Percentiles rank a stretch among this genome's conserved stretches.
Conservation (phyloP, 2,113 vertebrate species). For the Chloropsis cyanopogon region DNA sequence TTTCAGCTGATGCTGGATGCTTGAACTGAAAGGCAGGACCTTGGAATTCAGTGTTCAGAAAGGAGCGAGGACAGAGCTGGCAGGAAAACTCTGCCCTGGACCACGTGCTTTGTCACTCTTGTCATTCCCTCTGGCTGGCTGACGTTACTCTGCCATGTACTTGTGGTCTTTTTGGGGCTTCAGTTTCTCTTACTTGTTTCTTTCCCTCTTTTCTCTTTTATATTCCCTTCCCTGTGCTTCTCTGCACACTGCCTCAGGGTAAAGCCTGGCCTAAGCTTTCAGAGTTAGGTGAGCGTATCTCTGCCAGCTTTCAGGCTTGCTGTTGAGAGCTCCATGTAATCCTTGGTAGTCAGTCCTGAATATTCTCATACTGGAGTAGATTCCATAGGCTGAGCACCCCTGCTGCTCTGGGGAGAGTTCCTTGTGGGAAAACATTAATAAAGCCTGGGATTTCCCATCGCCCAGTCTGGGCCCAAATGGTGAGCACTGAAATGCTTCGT, state of each 20-base stretch:
- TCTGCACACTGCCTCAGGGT: background rate
- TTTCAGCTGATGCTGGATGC: background rate
- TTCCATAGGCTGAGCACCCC: background rate
- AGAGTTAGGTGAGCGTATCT: background rate
- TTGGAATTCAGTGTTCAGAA: background rate
- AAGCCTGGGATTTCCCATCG: background rate
- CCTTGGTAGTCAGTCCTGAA: background rate
- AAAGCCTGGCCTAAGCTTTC: background rate
- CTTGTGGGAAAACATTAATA: background rate
- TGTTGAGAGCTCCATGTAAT: background rate
- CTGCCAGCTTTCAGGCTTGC: background rate
- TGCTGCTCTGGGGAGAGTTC: background rate
- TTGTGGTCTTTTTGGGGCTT: background rate
- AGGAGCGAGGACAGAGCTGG: background rate
- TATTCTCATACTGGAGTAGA: background rate
- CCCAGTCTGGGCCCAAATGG: background rate
- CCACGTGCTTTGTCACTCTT: accelerated
- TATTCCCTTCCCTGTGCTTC: background rate
- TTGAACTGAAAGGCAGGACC: background rate
- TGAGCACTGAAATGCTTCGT: background rate
- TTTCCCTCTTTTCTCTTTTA: background rate
- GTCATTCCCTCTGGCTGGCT: background rate
- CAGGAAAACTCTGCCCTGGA: background rate
- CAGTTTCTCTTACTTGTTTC: background rate
- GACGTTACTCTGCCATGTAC: accelerated